Evolutionary conservation across 2,113 vertebrate species (phyloP), one percentile per base, ranked within the genome.

Genomic region (Calyptomena viridis): DNA sequence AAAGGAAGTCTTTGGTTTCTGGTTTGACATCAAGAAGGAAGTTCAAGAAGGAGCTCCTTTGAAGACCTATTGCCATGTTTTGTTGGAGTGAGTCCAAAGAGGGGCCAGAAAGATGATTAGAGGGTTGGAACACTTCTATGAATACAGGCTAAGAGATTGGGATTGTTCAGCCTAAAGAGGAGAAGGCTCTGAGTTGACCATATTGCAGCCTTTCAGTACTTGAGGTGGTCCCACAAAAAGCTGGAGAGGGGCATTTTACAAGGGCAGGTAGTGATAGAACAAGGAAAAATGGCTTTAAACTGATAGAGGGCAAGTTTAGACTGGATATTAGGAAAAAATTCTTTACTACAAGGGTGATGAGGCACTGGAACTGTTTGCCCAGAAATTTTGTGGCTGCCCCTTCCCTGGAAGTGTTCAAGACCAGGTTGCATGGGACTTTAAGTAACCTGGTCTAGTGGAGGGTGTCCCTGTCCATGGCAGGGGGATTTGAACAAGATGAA

Each of bases 181-280:
- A 53, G 30, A 76, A 62, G 40, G 47, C 30, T 62, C 30, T 30
- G 42, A 35, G 17, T 4, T 69, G 9, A 35, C 19, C 3, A 25
- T 5, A 11, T 4, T 76, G 47, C n/a, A 89, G 27, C 8, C 4
- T 62, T 35, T 31, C 24, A 47, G 14, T 11, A 14, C 12, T 40
- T 25, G 62, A 53, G 59, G 20, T 23, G 5, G 11, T 5, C 24
- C 10, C 11, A 71, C 8, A 17, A 17, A 13, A 14, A 74, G 13
- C 5, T 39, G 46, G 13, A 89, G 28, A 12, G 28, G 28, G 28
- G 14, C 33, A 24, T 74, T 67, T 46, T 21, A 22, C 46, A 22
- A 27, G 46, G 13, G 16, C 16, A 25, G 0, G 0, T 24, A 47
- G 13, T 18, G 62, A 24, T 5, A 21, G 23, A 39, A 53, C 16